Evolutionary conservation across 2,113 vertebrate genomes (phyloP).

Genomic region (Cercocebus atys): DNA sequence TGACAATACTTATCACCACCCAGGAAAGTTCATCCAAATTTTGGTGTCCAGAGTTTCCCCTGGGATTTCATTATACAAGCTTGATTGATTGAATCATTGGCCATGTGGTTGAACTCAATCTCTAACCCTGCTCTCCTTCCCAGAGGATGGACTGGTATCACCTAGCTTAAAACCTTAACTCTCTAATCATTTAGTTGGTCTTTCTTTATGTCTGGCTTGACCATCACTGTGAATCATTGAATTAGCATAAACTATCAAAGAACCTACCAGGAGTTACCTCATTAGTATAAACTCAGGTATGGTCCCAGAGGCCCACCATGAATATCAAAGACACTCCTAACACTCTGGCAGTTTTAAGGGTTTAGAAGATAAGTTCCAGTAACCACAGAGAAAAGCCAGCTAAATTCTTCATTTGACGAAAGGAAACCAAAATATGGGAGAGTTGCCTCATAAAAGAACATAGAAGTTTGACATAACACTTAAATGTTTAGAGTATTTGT

Average conservation of each 20-base stretch:
- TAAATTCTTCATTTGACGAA: conserved; percentile 33
- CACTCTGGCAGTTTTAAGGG: not conserved
- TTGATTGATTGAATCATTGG: not conserved
- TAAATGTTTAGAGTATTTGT: not conserved
- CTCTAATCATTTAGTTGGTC: not conserved
- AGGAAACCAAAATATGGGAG: not conserved
- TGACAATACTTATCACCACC: not conserved
- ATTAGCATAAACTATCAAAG: not conserved
- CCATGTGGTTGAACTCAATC: not conserved
- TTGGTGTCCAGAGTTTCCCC: not conserved
- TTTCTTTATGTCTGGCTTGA: not conserved
- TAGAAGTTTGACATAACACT: not conserved
- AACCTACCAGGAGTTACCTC: not conserved
- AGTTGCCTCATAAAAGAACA: not conserved
- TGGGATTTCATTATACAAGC: not conserved
- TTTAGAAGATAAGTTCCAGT: not conserved
- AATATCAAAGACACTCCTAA: not conserved
- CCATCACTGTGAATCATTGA: not conserved
- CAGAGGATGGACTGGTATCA: not conserved
- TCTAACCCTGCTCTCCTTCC: not conserved
- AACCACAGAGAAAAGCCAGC: not conserved
- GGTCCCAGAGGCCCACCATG: not conserved
- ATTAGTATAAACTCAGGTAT: not conserved
- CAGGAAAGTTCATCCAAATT: not conserved
- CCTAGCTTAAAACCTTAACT: not conserved